Percentiles rank a stretch among this genome's conserved stretches.
Conservation (phyloP, 1,140 invertebrate genomes). For the Hyles vespertilio region DNA sequence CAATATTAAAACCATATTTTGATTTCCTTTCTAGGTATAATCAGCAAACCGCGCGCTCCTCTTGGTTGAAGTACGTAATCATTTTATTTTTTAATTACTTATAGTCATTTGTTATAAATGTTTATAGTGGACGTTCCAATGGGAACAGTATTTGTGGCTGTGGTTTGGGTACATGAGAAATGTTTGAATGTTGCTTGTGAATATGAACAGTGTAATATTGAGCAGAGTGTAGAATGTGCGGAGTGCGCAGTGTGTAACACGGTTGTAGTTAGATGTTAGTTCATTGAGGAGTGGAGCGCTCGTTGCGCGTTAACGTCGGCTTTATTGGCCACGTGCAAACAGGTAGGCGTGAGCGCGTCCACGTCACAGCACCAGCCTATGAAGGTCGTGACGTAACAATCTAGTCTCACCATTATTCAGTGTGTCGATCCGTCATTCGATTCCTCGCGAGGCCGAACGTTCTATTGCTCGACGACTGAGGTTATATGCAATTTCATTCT, state of each 20-base stretch:
- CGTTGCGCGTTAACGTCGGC: conserved; percentile 17
- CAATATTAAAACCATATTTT: conserved; percentile 49
- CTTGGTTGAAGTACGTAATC: conserved; percentile 70
- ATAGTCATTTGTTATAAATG: too few relatives aligned
- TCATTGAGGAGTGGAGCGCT: conserved; percentile 6
- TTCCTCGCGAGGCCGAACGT: conserved; percentile 54
- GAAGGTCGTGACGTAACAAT: conserved; percentile 67
- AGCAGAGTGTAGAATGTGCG: too few relatives aligned
- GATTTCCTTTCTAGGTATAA: conserved; percentile 73
- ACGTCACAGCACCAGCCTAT: conserved; percentile 52
- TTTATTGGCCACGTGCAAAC: conserved; percentile 48
- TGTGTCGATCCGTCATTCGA: conserved; percentile 54
- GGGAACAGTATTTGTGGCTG: too few relatives aligned
- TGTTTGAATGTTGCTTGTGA: too few relatives aligned
- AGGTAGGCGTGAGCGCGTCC: conserved; percentile 45
- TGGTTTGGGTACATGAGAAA: too few relatives aligned
- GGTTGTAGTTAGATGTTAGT: background rate
- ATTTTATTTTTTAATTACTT: conserved; percentile 34
- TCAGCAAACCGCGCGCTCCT: conserved; percentile 65
- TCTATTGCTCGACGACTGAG: conserved; percentile 33
- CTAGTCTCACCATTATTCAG: conserved; percentile 48
- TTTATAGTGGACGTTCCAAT: too few relatives aligned
- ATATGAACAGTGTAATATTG: too few relatives aligned
- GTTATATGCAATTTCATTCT: conserved; percentile 32
- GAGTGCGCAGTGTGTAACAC: too few relatives aligned